Base-by-base conservation (phyloP, 2,797 vertebrate genomes). In the Gymnothorax reevesii region DNA sequence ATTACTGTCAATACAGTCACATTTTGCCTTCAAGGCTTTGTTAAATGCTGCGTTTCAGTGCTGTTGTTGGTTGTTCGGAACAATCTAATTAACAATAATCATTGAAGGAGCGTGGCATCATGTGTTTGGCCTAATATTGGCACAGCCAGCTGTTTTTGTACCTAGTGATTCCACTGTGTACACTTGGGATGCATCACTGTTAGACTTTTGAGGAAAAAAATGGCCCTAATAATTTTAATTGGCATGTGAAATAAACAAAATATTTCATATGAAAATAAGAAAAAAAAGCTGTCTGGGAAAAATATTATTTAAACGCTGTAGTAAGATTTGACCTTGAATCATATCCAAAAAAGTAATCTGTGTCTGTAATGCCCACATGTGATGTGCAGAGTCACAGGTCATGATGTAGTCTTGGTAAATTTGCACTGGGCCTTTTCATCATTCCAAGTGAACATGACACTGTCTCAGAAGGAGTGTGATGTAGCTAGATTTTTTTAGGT, bases 31-130 rank as follows among this genome's bases (percentile, higher is more conserved):
- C 55, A 59, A 60, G n/a, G 10, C 66, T 85, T 85, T 85, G 62
- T 85, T 75, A 85, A 55, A 85, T 85, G 69, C 49, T 71, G 49
- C 57, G 83, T 52, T 59, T 84, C 59, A 57, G 82, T 83, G 82
- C 82, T n/a, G n/a, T n/a, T 25, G 42, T 3, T 83, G 55, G 42
- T 83, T 57, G 57, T 57, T 83, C 12, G 13, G 25, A 33, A 33
- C 25, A 73, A 73, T 33, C 69, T 25, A 25, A 73, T 27, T 73
- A 73, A 73, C 69, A 8, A 73, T 27, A 73, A 7, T 73, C n/a
- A 73, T 73, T 73, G 33, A 25, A 73, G 69, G 69, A 25, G 69
- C 33, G 25, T 7, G 69, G 69, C 69, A 27, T 73, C 69, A 25
- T 73, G 25, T 57, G 27, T 22, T 83, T 83, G 20, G 20, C 57